Percentiles rank a stretch among this genome's conserved stretches.
Evolutionary conservation across 2,888 invertebrate genomes (phyloP).

Genomic region (Coelinius sp.): DNA sequence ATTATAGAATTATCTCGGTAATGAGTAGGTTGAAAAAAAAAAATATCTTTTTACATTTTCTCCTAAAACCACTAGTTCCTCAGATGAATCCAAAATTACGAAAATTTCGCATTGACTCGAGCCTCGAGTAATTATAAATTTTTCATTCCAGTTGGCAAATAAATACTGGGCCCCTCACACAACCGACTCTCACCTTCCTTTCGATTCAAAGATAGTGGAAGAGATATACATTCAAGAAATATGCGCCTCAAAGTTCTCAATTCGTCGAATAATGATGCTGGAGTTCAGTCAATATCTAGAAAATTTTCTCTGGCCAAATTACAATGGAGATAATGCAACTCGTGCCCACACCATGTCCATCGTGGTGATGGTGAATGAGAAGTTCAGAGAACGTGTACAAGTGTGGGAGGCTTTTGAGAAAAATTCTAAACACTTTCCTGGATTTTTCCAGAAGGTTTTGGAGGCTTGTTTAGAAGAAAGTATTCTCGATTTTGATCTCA

Average conservation of each 20-base stretch:
- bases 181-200: conserved; percentile 79
- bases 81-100: no score
- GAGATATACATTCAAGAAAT: conserved; percentile 92
- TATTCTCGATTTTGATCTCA: conserved; percentile 69
- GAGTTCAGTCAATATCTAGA: conserved; percentile 98
- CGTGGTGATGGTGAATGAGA: conserved; percentile 98
- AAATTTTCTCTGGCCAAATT: conserved; percentile 97
- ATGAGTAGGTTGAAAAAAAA: not conserved
- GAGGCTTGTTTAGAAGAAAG: conserved; percentile 80
- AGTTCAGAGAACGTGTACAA: conserved; percentile 95
- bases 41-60: not conserved
- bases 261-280: conserved; percentile 93
- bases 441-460: conserved; percentile 87
- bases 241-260: conserved; percentile 85
- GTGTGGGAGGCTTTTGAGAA: conserved; percentile 95
- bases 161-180: conserved; percentile 95
- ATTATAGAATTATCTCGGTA: not conserved
- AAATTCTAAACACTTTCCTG: conserved; percentile 82
- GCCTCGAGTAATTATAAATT: no score
- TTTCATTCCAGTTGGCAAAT: conserved; percentile 82
- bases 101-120: no score
- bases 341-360: conserved; percentile 96
- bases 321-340: conserved; percentile 80
- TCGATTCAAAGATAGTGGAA: conserved; percentile 85
- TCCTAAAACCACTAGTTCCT: no score